Evolutionary conservation across 2,113 vertebrate genomes (phyloP), one percentile per base, ranked within the genome.

Genomic region (Sinocyclocheilus anophthalmus): DNA sequence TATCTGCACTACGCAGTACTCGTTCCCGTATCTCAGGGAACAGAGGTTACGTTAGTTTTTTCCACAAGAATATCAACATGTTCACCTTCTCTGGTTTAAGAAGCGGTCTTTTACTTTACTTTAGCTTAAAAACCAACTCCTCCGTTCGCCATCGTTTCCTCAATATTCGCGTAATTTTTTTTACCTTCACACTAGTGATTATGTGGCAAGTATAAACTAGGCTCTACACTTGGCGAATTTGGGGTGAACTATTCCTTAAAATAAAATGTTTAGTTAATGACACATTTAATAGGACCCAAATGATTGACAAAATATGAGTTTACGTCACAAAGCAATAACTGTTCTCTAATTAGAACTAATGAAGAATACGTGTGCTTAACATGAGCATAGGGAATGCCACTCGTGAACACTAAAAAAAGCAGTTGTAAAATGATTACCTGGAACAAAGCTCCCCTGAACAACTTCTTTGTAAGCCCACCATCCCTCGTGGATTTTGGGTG

Each of bases 401-500:
- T 81, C 10, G 59, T 22, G 11, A 59, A 81, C 57, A 42, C 57
- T 45, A 14, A 63, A 63, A 45, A 81, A 72, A 72, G 48, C n/a
- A 12, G 10, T 24, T 77, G 87, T 87, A 83, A 59, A 55, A 76
- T 85, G 73, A 65, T 95, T 96, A 99, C 98, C 98, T 96, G 98
- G 98, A 94, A 99, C 97, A 93, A 99, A 99, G 95, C 97, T 99
- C 89, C 98, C 98, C 91, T 99, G 98, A 90, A 99, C 98, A 93
- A 99, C 97, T 90, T 99, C 98, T 92, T 99, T 99, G 91, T 99
- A 99, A 1, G 98, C 98, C 98, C 98, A 99, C 98, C 98, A 99
- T 96, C 98, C 98, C 94, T 99, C 98, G 91, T 98, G 97, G 95
- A 98, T 97, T 96, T 98, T 99, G 89, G 97, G 97, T 89, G 94